Evolutionary conservation across 2,113 vertebrate species (phyloP), one percentile per base, ranked within the genome.

Genomic region (Rhea americana): DNA sequence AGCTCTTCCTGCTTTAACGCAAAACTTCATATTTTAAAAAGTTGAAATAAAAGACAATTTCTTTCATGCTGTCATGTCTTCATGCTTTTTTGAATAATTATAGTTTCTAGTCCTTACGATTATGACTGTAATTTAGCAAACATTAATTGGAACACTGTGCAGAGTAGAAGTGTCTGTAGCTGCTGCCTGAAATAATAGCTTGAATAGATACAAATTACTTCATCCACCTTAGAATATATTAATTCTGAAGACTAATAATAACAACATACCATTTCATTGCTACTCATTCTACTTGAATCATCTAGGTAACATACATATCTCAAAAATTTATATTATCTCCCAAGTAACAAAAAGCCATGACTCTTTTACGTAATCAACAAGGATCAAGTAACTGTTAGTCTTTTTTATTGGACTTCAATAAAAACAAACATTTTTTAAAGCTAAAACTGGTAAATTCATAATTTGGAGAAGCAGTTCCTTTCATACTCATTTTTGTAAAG

Each of bases 51-150:
- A 37, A 94, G 53, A 55, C 9, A 81, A 76, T 87, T 87, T 91
- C 18, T 93, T 72, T 79, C 58, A 45, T 73, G 62, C 25, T 76
- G 48, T 75, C 5, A 0, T 78, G 89, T 58, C 89, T 63, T 21
- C 67, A 53, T 1, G 9, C 1, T 32, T 93, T 56, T 84, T 32
- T 22, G 2, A 92, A 84, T 87, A 94, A 91, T 76, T 89, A 81
- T 26, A 56, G 71, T 55, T 96, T 91, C 71, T 41, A 89, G n/a
- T 26, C 62, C 26, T 92, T 87, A 61, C 62, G 73, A 90, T 94
- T 93, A 77, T 67, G 28, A 72, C 85, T 93, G 18, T 53, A 76
- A 91, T 92, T 91, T 85, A 85, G 82, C 93, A 92, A 96, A 89
- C 75, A 89, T 89, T 92, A 94, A 89, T 85, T 90, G 81, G 62